Conservation (phyloP, 2,113 vertebrate genomes). For the Melierax canorus region DNA sequence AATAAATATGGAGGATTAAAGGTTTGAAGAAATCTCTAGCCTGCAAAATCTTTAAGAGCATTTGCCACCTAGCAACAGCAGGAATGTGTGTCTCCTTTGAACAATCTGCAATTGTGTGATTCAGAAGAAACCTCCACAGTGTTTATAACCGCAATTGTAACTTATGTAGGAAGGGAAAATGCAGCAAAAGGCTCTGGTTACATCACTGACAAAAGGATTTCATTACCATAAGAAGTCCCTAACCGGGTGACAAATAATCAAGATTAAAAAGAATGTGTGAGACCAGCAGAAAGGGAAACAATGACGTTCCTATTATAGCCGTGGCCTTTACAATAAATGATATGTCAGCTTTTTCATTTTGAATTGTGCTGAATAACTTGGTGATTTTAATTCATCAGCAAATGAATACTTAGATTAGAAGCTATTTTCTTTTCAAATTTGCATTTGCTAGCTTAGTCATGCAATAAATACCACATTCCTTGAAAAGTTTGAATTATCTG, state of each 20-base stretch:
- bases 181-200: conserved; percentile 21
- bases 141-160: conserved; percentile 38
- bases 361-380: conserved; percentile 61
- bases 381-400: conserved; percentile 60
- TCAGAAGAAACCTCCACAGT: conserved; percentile 49
- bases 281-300: conserved; percentile 66
- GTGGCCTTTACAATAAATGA: conserved; percentile 57
- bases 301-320: conserved; percentile 50
- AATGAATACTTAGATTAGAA: conserved; percentile 61
- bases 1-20: conserved; percentile 34
- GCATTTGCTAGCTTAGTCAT: conserved; percentile 16
- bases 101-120: conserved; percentile 63
- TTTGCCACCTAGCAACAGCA: conserved; percentile 66
- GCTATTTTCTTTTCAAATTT: conserved; percentile 46
- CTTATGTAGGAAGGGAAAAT: conserved; percentile 54
- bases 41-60: conserved; percentile 61
- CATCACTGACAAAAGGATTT: conserved; percentile 51
- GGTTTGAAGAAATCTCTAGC: conserved; percentile 27
- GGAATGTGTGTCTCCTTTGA: conserved; percentile 26
- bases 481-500: not conserved
- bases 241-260: conserved; percentile 55
- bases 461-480: conserved; percentile 26
- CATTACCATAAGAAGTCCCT: conserved; percentile 61
- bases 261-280: conserved; percentile 66
- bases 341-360: conserved; percentile 64